These are phyloP conservation scores for Potorous gilbertii DNA, from an alignment of 2,797 vertebrate species.

Conservation along the genomic window DNA sequence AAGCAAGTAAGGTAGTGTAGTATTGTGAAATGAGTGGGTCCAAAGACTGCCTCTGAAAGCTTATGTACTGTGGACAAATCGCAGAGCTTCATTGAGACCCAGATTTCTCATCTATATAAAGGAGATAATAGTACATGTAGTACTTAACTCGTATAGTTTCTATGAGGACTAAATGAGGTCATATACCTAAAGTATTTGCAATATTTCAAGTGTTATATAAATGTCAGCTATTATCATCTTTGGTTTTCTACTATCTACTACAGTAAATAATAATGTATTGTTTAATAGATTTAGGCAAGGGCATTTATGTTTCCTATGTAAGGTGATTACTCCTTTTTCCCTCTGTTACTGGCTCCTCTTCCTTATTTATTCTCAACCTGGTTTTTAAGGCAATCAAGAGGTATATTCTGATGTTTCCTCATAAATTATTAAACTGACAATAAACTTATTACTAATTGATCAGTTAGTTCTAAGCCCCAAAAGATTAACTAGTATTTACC, in stretches of 20 bases:
- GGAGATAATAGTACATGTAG: background rate
- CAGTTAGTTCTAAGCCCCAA: background rate
- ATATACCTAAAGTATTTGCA: background rate
- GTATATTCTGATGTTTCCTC: background rate
- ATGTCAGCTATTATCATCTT: background rate
- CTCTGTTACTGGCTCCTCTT: background rate
- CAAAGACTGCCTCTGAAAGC: background rate
- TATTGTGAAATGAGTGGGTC: background rate
- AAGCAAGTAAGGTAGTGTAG: background rate
- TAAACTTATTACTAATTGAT: background rate
- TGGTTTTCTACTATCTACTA: background rate
- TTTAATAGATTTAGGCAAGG: background rate
- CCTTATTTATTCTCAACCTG: background rate
- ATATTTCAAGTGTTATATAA: background rate
- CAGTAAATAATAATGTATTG: background rate
- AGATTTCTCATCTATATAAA: background rate
- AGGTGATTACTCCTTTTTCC: background rate
- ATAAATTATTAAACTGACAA: background rate
- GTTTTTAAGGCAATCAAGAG: background rate
- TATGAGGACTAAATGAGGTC: background rate
- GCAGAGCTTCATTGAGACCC: background rate
- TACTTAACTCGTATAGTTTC: background rate
- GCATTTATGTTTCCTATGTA: background rate
- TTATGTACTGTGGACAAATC: background rate
- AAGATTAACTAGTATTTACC: background rate